Conservation (phyloP, 1,140 invertebrate species). For the Thalassaphorura encarpata region DNA sequence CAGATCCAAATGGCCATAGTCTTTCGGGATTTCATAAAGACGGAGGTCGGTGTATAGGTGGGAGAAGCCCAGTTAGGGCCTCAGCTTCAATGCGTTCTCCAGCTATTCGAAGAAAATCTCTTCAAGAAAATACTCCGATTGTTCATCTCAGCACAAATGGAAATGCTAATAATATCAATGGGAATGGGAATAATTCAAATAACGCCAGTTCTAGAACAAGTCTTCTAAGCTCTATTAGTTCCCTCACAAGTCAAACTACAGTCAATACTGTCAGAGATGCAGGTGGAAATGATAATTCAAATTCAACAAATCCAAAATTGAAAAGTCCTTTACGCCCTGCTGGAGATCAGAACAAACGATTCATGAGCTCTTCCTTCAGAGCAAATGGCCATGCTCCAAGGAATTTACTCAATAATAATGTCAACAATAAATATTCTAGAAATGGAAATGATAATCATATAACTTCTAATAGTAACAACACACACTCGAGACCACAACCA, state of each 20-base stretch:
- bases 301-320: conserved; percentile 25
- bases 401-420: background rate
- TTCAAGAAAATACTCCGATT: conserved; percentile 4
- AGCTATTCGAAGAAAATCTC: conserved; percentile 12
- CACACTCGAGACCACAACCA: background rate
- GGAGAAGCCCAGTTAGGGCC: background rate
- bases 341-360: conserved; percentile 28
- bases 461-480: background rate
- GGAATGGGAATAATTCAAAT: conserved; percentile 33
- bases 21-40: background rate
- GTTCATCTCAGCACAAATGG: background rate
- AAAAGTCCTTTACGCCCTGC: conserved; percentile 7
- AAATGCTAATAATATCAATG: conserved; percentile 3
- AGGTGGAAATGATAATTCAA: conserved; percentile 28
- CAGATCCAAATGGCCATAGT: conserved; percentile 17
- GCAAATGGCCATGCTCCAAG: background rate
- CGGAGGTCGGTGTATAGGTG: too few species aligned
- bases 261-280: conserved; percentile 63
- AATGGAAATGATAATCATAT: too few species aligned
- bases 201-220: conserved; percentile 57
- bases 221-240: conserved; percentile 65
- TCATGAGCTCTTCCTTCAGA: background rate
- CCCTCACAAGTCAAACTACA: conserved; percentile 66
- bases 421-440: background rate
- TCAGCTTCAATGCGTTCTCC: background rate